A percentile compares a stretch with the other conserved stretches of the same genome.
Conservation (phyloP, 2,888 invertebrate species). For the Campopleginae sp. region DNA sequence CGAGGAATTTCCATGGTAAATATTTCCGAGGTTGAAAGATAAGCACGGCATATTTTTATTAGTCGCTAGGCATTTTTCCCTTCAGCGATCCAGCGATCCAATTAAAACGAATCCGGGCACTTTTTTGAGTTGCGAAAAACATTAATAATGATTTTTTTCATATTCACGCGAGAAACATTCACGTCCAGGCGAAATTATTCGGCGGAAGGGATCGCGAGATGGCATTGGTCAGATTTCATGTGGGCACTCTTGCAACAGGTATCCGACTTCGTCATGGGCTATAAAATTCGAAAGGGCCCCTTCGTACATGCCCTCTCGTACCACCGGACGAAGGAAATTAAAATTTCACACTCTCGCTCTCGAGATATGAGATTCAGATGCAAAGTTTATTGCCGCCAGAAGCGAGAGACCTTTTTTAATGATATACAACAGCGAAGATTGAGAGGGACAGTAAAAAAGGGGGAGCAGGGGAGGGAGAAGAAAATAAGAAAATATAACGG, state of each 20-base stretch:
- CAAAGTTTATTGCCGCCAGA: slow-evolving; percentile 42
- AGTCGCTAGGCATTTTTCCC: not conserved
- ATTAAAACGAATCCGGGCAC: not conserved
- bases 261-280: slow-evolving; percentile 59
- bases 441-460: slow-evolving; percentile 10
- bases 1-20: slow-evolving; percentile 16
- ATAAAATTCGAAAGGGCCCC: slow-evolving; percentile 54
- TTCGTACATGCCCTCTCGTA: not conserved
- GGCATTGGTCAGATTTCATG: not conserved
- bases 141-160: not conserved
- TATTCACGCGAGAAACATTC: not conserved
- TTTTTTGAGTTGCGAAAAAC: not conserved
- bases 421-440: slow-evolving; percentile 23
- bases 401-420: slow-evolving; percentile 21
- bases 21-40: not conserved
- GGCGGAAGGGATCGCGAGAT: not conserved
- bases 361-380: slow-evolving; percentile 48
- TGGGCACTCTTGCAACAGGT: slow-evolving; percentile 9
- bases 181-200: slow-evolving; percentile 42
- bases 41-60: not conserved
- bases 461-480: not conserved
- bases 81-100: not conserved
- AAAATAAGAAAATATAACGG: slow-evolving; percentile 8
- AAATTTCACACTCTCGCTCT: slow-evolving; percentile 55
- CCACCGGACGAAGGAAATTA: slow-evolving; percentile 39